Conservation (phyloP, 2,888 invertebrate genomes). For the Tiliacea aurago region DNA sequence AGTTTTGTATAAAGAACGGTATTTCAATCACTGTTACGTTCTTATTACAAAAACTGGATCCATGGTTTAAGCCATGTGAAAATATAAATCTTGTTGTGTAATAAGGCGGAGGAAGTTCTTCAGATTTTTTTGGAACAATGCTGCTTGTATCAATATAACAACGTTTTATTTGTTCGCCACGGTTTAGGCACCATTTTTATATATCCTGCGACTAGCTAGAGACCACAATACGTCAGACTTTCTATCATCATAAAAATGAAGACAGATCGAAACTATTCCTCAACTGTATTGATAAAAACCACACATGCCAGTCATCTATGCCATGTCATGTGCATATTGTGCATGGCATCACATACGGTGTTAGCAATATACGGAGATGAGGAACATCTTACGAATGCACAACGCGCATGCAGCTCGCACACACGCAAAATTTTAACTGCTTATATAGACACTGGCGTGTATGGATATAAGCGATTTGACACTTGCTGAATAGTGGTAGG, state of each 20-base stretch:
- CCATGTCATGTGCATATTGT: constrained; percentile 2
- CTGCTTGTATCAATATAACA: background rate
- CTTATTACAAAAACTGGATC: no score
- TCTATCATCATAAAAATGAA: background rate
- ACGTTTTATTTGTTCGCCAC: background rate
- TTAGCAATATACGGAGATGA: constrained; percentile 57
- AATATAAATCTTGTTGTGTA: no score
- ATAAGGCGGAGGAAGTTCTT: background rate
- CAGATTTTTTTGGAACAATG: background rate
- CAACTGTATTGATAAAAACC: constrained; percentile 5
- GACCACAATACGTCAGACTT: background rate
- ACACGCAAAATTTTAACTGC: constrained; percentile 62
- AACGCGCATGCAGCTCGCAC: constrained; percentile 63
- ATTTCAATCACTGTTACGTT: no score
- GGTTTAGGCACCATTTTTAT: background rate
- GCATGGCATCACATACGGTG: constrained; percentile 33
- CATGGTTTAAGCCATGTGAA: no score
- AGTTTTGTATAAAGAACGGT: no score
- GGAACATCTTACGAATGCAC: constrained; percentile 61
- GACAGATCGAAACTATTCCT: background rate
- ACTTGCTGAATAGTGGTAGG: constrained; percentile 78
- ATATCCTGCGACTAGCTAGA: background rate
- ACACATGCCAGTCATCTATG: constrained; percentile 6
- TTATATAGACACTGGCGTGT: constrained; percentile 63
- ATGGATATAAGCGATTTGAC: constrained; percentile 78